Percentiles rank a stretch among this genome's conserved stretches.
phyloP scores from a whole-genome alignment of 2,888 invertebrate species.

The Camponotus fellah region DNA sequence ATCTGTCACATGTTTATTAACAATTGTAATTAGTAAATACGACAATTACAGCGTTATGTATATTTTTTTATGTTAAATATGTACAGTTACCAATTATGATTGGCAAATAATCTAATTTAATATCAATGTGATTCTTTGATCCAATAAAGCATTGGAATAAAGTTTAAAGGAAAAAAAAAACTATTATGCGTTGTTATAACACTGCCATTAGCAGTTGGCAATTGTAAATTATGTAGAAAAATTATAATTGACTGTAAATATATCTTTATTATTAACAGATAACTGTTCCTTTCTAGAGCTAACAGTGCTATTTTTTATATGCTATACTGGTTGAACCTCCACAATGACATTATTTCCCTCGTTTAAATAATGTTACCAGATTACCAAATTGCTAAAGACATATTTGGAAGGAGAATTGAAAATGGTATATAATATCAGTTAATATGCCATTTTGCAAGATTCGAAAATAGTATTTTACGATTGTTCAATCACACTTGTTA shows the following conservation, averaged over 20 bases:
- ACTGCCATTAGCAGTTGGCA: constrained; percentile 84
- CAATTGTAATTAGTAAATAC: constrained; percentile 83
- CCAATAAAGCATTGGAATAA: constrained; percentile 74
- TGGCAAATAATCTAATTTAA: constrained; percentile 83
- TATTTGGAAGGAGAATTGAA: constrained; percentile 55
- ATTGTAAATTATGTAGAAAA: constrained; percentile 85
- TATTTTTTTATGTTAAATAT: constrained; percentile 83
- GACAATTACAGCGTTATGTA: constrained; percentile 83
- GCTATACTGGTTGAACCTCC: constrained; percentile 67
- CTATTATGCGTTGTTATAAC: constrained; percentile 81
- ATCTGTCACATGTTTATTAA: constrained; percentile 82
- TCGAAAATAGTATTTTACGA: constrained; percentile 63
- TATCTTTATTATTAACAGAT: constrained; percentile 85
- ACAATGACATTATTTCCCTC: constrained; percentile 62
- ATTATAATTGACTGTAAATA: constrained; percentile 84
- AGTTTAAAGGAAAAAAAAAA: constrained; percentile 69
- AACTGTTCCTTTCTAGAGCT: constrained; percentile 76
- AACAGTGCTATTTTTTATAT: constrained; percentile 71
- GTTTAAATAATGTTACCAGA: constrained; percentile 56
- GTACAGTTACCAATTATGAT: constrained; percentile 85
- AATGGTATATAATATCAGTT: constrained; percentile 61
- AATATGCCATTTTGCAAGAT: constrained; percentile 61
- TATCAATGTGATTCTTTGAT: constrained; percentile 78
- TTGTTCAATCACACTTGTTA: constrained; percentile 61
- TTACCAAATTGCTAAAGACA: constrained; percentile 46